Evolutionary conservation across 2,888 invertebrate species (phyloP), one percentile per base, ranked within the genome.

Genomic region (Entomobrya proxima): DNA sequence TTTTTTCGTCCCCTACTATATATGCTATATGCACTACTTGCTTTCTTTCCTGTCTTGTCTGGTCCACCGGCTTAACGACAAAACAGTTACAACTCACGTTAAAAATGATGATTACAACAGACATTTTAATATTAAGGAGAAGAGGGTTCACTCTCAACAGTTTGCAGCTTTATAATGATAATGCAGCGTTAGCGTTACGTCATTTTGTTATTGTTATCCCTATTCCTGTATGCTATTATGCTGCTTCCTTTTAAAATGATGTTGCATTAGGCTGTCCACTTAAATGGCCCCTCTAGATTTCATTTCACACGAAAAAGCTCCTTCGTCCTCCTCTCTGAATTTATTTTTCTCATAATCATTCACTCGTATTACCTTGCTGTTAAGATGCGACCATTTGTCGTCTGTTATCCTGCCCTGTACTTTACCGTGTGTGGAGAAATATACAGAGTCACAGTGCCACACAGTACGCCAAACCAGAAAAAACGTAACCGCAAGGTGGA

Each of bases 181-280:
- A 61, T 52, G 24, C 52, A 64, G n/a, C n/a, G n/a, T n/a, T n/a
- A n/a, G n/a, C 18, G 69, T 79, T 64, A 18, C 67, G 32, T 67
- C 81, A 74, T 61, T 47, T 80, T 50, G 11, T 74, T n/a, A n/a
- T 4, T 74, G 72, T 74, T 50, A 32, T 24, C 30, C 15, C 27
- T 44, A 6, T 74, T 58, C n/a, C n/a, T n/a, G n/a, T n/a, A n/a
- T n/a, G n/a, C n/a, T n/a, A n/a, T 50, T 61, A 15, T 64, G 58
- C 30, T 30, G 15, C 52, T 76, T 75, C 64, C 75, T 67, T 64
- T 82, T n/a, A 37, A 72, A 83, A 64, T n/a, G 35, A 37, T 58
- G 85, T 75, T 79, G 74, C 40, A 64, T 79, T 85, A 85, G 76
- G 67, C 85, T 80, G 80, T 80, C 80, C 85, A 80, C 75, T 80